phyloP scores from a whole-genome alignment of 2,888 invertebrate species.

The Laspeyria flexula region DNA sequence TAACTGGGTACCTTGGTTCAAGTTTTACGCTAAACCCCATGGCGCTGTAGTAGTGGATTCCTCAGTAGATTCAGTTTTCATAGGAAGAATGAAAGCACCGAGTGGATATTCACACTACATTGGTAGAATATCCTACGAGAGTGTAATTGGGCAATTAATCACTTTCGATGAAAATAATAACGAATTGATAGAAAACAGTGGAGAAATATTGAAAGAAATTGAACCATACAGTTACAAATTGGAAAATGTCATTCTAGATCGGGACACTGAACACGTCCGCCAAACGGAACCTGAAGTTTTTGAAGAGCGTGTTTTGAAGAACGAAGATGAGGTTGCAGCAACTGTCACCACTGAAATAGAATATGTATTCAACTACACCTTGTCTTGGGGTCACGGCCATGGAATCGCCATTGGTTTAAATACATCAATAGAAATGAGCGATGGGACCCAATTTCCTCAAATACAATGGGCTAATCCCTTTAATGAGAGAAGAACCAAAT shows the following conservation, averaged over 20 bases:
- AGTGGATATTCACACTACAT: constrained; percentile 85
- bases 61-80: constrained; percentile 69
- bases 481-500: constrained; percentile 83
- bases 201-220: constrained; percentile 92
- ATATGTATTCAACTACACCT: constrained; percentile 89
- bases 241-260: constrained; percentile 87
- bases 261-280: constrained; percentile 80
- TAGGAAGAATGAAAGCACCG: constrained; percentile 69
- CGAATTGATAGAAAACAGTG: constrained; percentile 85
- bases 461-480: constrained; percentile 90
- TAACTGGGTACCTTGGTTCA: constrained; percentile 91
- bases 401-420: constrained; percentile 90
- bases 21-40: constrained; percentile 87
- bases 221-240: constrained; percentile 93
- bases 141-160: constrained; percentile 89
- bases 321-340: constrained; percentile 84
- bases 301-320: constrained; percentile 81
- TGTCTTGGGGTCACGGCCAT: constrained; percentile 93
- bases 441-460: constrained; percentile 85
- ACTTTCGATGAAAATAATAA: constrained; percentile 88
- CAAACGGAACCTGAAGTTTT: constrained; percentile 81
- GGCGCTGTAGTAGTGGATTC: constrained; percentile 89
- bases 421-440: constrained; percentile 87
- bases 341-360: constrained; percentile 90
- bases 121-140: constrained; percentile 89